A percentile compares a stretch with the other conserved stretches of the same genome.
Conservation (phyloP, 2,888 invertebrate species). For the Sinelater perroti region DNA sequence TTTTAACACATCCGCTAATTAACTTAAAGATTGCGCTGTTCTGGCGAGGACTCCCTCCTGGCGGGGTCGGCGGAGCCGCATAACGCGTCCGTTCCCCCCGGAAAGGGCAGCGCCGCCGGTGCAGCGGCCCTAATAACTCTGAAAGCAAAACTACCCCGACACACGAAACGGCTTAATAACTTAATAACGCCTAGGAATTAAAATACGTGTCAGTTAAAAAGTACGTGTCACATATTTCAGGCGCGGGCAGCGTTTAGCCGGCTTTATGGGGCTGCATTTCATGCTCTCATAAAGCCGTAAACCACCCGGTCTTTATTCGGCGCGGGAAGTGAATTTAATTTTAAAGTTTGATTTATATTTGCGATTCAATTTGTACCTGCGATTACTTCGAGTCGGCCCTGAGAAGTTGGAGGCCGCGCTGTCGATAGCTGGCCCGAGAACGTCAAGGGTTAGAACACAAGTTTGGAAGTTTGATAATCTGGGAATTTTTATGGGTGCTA, state of each 20-base stretch:
- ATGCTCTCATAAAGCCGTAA: slow-evolving; percentile 27
- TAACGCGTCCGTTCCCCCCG: slow-evolving; percentile 7
- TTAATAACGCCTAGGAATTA: slow-evolving; percentile 27
- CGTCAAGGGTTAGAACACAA: too few relatives aligned
- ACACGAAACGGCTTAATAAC: slow-evolving; percentile 24
- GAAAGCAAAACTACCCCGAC: slow-evolving; percentile 12
- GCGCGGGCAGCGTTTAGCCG: slow-evolving; percentile 11
- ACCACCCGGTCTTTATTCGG: slow-evolving; percentile 32
- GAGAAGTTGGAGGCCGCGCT: too few relatives aligned
- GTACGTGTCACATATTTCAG: slow-evolving; percentile 19
- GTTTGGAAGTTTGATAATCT: too few relatives aligned
- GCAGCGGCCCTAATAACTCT: slow-evolving; percentile 8
- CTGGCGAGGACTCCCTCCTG: too few relatives aligned
- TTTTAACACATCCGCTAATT: not conserved
- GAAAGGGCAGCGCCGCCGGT: not conserved
- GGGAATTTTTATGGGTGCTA: too few relatives aligned
- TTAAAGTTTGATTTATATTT: slow-evolving; percentile 43
- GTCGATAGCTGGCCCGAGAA: too few relatives aligned
- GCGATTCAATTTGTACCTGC: slow-evolving; percentile 43
- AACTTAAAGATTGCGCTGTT: too few relatives aligned
- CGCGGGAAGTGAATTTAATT: slow-evolving; percentile 40
- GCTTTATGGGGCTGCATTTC: slow-evolving; percentile 24
- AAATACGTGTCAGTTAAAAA: slow-evolving; percentile 24
- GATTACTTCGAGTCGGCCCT: slow-evolving; percentile 37
- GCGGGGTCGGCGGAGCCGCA: too few relatives aligned